These are phyloP conservation scores for Netelia virgata DNA, from an alignment of 2,888 invertebrate species.

Conservation along the genomic window DNA sequence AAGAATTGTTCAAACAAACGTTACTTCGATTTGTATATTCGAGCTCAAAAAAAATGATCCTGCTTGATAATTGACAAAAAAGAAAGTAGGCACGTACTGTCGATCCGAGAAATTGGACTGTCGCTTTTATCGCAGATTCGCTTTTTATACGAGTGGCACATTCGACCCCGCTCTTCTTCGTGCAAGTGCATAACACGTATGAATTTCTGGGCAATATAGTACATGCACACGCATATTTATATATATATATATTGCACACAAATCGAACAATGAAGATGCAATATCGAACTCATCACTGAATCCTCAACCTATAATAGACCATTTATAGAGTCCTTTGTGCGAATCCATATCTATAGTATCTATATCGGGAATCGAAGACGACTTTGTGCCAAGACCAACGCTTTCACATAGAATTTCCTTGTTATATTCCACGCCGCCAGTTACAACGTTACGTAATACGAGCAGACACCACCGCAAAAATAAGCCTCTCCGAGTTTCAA, in stretches of 20 bases:
- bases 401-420: constrained; percentile 5
- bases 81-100: too few relatives aligned
- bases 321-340: constrained; percentile 23
- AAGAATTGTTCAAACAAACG: too few relatives aligned
- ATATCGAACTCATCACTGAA: constrained; percentile 2
- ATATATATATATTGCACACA: background rate
- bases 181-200: too few relatives aligned
- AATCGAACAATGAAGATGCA: constrained; percentile 31
- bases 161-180: too few relatives aligned
- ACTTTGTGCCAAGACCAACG: background rate
- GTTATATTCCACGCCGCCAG: background rate
- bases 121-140: too few relatives aligned
- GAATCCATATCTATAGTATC: background rate
- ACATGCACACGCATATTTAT: too few relatives aligned
- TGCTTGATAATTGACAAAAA: too few relatives aligned
- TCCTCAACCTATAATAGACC: constrained; percentile 14
- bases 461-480: background rate
- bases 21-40: too few relatives aligned
- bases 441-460: background rate
- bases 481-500: background rate
- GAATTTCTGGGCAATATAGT: too few relatives aligned
- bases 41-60: too few relatives aligned
- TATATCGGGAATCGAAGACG: background rate
- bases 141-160: background rate
- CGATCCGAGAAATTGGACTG: too few relatives aligned